Evolutionary conservation across 2,888 invertebrate genomes (phyloP), one percentile per base, ranked within the genome.

Genomic region (Drosophila formosana): DNA sequence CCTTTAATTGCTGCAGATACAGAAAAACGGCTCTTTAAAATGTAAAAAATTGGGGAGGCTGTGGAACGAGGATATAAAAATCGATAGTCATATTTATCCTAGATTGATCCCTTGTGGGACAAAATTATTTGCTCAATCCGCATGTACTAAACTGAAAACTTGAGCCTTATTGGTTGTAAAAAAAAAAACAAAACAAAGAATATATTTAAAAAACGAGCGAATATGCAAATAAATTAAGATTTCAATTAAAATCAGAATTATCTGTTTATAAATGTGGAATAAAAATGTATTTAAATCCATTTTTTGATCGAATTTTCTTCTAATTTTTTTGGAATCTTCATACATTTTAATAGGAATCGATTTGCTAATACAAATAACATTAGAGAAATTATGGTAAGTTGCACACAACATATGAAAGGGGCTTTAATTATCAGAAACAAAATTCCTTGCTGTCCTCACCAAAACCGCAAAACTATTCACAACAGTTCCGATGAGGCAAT

Each of bases 191-290:
- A n/a, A 72, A 51, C 47, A 50, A 49, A 49, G 63, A 62, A 43
- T 53, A 55, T 47, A 51, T 43, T 9, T 18, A 56, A 61, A 56
- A 60, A 46, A 18, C 37, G 13, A 51, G 45, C 4, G 65, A 52
- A 55, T 63, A 71, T 23, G 5, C 2, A 51, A 70, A 66, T 58
- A 43, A 73, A 67, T 56, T 66, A 60, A 67, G 67, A 61, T 73
- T 68, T 76, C 45, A 61, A 83, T 62, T 68, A 50, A 73, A 78
- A 83, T 68, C 67, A 49, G 57, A 77, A 68, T 56, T 66, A 76
- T 46, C 66, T 88, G 81, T 88, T 77, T 85, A 87, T 85, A 75
- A 77, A 87, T 85, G 89, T 86, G 81, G 78, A 85, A 82, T 78
- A 88, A 83, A 83, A 58, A 73, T 69, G 71, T 83, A 64, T 64